Conservation (phyloP, 2,797 vertebrate genomes). For the Adrianichthys oophorus region DNA sequence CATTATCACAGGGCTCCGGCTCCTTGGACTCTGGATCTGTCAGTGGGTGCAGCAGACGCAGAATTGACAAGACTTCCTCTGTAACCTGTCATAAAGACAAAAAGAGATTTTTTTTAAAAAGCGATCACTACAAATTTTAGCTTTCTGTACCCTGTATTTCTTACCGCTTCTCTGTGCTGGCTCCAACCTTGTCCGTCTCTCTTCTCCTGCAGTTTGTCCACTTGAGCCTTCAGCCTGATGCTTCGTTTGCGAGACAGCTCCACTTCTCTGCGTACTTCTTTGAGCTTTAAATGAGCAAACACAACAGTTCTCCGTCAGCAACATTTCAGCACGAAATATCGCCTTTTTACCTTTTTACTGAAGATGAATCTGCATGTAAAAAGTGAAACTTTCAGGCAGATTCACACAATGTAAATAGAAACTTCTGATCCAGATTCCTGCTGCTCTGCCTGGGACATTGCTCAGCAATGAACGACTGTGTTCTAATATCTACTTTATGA, state of each 20-base stretch:
- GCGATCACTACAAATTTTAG: neutral
- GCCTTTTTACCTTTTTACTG: neutral
- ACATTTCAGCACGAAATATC: neutral
- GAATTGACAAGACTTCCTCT: conserved; percentile 72
- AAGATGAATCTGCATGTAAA: conserved; percentile 1
- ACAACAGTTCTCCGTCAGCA: neutral
- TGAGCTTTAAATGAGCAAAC: conserved; percentile 58
- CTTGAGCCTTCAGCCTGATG: conserved; percentile 77
- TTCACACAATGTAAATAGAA: conserved; percentile 44
- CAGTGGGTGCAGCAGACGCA: conserved; percentile 72
- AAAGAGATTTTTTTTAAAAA: neutral
- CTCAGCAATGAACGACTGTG: conserved; percentile 1
- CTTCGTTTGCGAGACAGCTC: conserved; percentile 75
- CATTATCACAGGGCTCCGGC: neutral
- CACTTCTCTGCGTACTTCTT: conserved; percentile 78
- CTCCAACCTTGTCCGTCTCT: conserved; percentile 71
- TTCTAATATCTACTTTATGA: too few species aligned
- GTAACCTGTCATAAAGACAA: conserved; percentile 58
- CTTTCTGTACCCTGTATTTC: neutral
- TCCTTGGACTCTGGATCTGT: conserved; percentile 32
- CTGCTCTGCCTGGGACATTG: conserved; percentile 19
- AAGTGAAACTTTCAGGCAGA: conserved; percentile 11
- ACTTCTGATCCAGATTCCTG: conserved; percentile 51
- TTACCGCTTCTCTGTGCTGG: conserved; percentile 69
- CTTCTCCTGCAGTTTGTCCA: conserved; percentile 76